Evolutionary conservation across 2,797 vertebrate species (phyloP), one percentile per base, ranked within the genome.

Genomic region (Mus caroli): DNA sequence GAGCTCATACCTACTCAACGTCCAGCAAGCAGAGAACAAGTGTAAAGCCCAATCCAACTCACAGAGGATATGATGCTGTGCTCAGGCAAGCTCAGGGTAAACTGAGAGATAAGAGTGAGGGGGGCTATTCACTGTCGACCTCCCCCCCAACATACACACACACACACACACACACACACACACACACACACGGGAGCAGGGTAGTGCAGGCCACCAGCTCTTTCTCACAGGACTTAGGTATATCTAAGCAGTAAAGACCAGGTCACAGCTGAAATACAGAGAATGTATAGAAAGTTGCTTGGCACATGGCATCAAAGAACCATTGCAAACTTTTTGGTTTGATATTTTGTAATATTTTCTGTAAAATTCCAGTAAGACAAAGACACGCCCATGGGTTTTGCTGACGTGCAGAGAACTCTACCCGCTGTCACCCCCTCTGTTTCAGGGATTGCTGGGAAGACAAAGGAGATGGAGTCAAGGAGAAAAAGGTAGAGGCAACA

Each of bases 241-340:
- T 76, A 91, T 43, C 84, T 85, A 56, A 92, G 62, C 60, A 92
- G 40, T 22, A 24, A 96, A 87, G 22, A 78, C 31, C 87, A 94
- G 85, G 31, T 20, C 28, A 31, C 14, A 94, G 43, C 1, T 22
- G 75, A 93, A 95, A 80, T 14, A n/a, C 43, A 92, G 12, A 91
- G 10, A 37, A 76, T 56, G 10, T 69, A 37, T 3, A 88, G 94
- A 96, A 40, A 88, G 90, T 62, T 22, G 31, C 22, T 77, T 76
- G 54, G 69, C 37, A 76, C 14, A 9, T 0, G 6, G 62, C 3
- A 6, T 28, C 46, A 50, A 67, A 83, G 8, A 91, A 95, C 58
- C 31, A 8, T 13, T 62, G 3, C 11, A 69, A 84, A 84, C 15
- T 50, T 78, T 83, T 85, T 6, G 28, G 8, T 71, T 96, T 83